Conservation (phyloP, 2,888 invertebrate species). For the Epiblema foenella region DNA sequence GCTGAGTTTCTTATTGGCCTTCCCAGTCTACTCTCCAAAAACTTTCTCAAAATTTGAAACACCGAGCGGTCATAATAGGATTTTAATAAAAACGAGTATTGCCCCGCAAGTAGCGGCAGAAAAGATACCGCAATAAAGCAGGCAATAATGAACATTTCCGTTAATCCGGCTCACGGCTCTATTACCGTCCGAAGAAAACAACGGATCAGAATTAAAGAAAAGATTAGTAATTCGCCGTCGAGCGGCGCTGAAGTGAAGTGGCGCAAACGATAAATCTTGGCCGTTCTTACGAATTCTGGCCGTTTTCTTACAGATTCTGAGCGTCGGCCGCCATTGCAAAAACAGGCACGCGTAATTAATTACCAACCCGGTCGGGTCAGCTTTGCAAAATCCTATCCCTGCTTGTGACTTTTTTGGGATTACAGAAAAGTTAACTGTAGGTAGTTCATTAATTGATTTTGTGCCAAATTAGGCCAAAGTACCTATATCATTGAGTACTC, state of each 20-base stretch:
- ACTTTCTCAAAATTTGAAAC: neutral
- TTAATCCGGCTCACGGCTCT: constrained; percentile 72
- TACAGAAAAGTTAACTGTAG: constrained; percentile 61
- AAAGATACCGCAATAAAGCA: constrained; percentile 63
- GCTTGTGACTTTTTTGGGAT: constrained; percentile 76
- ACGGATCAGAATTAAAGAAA: constrained; percentile 79
- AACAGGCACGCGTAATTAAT: constrained; percentile 79
- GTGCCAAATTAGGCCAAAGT: constrained; percentile 41
- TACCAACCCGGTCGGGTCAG: constrained; percentile 70
- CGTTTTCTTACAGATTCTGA: constrained; percentile 63
- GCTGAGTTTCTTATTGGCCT: too few species aligned
- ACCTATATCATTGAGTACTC: neutral
- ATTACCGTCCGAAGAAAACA: constrained; percentile 72
- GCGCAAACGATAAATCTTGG: constrained; percentile 77
- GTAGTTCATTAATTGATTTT: constrained; percentile 65
- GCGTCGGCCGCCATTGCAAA: constrained; percentile 65
- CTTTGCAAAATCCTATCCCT: constrained; percentile 75
- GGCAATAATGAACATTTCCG: constrained; percentile 66
- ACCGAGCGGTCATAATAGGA: neutral
- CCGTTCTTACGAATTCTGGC: constrained; percentile 67
- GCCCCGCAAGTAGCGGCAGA: constrained; percentile 20
- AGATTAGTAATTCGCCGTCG: constrained; percentile 74
- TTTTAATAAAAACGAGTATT: neutral
- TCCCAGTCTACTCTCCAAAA: too few species aligned
- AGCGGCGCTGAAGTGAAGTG: constrained; percentile 66